phyloP scores from a whole-genome alignment of 1,140 invertebrate species.

The Saccostrea glomerata region DNA sequence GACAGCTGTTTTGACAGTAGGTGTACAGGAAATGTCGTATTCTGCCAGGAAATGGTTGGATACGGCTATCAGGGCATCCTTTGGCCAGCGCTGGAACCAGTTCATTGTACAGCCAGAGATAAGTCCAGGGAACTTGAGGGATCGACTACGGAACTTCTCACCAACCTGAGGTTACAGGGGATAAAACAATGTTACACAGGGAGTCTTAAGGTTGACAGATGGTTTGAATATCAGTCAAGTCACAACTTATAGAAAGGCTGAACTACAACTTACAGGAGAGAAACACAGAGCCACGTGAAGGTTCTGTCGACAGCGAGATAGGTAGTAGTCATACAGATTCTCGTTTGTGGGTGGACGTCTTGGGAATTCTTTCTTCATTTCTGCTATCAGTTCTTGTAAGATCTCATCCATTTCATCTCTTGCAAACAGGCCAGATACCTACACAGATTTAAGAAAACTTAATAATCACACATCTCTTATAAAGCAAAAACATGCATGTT shows the following conservation, averaged over 20 bases:
- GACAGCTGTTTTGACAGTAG: conserved; percentile 89
- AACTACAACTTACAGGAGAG: conserved; percentile 87
- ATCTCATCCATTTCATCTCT: conserved; percentile 98
- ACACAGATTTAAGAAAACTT: conserved; percentile 29
- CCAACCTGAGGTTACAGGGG: conserved; percentile 66
- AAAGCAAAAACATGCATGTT: too few relatives aligned
- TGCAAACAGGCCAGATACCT: conserved; percentile 94
- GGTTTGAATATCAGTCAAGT: neutral
- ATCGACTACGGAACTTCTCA: conserved; percentile 84
- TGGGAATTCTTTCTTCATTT: conserved; percentile 96
- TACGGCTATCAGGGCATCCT: conserved; percentile 95
- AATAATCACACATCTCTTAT: too few relatives aligned
- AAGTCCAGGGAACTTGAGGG: conserved; percentile 95
- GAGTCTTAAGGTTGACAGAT: neutral
- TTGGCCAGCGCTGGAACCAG: conserved; percentile 98
- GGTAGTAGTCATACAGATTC: conserved; percentile 95
- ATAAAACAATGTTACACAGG: neutral
- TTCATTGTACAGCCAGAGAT: conserved; percentile 98
- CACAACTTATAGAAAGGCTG: neutral
- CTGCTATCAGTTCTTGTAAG: conserved; percentile 93
- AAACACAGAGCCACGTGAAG: conserved; percentile 97
- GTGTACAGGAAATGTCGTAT: conserved; percentile 92
- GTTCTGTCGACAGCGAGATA: conserved; percentile 94
- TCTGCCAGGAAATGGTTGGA: conserved; percentile 93
- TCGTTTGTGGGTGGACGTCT: conserved; percentile 92